Evolutionary conservation across 1,140 invertebrate species (phyloP), one percentile per base, ranked within the genome.

Genomic region (Drosophila virilis): DNA sequence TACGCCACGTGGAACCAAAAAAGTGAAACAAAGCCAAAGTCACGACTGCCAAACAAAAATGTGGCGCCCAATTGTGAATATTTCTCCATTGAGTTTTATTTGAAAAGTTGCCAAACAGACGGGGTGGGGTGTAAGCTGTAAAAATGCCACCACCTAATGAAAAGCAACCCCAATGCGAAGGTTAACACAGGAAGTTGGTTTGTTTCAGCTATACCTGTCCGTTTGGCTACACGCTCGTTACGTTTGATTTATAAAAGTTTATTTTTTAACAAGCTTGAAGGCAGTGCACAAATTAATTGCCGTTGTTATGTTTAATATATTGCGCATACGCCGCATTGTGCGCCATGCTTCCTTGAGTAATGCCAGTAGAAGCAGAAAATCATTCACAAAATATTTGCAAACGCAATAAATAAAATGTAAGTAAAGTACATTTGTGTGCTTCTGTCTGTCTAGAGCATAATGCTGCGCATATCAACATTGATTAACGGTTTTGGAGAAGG

Each of bases 231-330:
- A 89, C 84, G 84, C 84, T 89, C 85, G 84, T 89, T 89, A 89
- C 85, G 85, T 89, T 89, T 89, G 84, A 90, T 89, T 89, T 89
- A 89, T 89, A 89, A 89, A 89, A 89, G 74, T 90, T 84, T 77
- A 70, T 76, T 80, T 75, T 65, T 65, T 17, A 65, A 55, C 55
- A 48, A 52, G 62, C 64, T 75, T 32, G 46, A 54, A 67, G 59
- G 80, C 61, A 76, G 65, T 67, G 72, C 76, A 81, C 71, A 90
- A 90, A 90, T 90, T 90, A 90, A 90, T 90, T 90, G 85, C 85
- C 85, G 68, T 85, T 90, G 85, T 90, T 85, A 80, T 80, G 85
- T 64, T 90, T 90, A 85, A 90, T 90, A 85, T 85, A 90, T 90
- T 89, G 85, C 74, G 74, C 61, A 86, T 86, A 80, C 82, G 78